These are phyloP conservation scores for Cervus canadensis DNA, from an alignment of 2,113 vertebrate genomes.

Conservation along the genomic window DNA sequence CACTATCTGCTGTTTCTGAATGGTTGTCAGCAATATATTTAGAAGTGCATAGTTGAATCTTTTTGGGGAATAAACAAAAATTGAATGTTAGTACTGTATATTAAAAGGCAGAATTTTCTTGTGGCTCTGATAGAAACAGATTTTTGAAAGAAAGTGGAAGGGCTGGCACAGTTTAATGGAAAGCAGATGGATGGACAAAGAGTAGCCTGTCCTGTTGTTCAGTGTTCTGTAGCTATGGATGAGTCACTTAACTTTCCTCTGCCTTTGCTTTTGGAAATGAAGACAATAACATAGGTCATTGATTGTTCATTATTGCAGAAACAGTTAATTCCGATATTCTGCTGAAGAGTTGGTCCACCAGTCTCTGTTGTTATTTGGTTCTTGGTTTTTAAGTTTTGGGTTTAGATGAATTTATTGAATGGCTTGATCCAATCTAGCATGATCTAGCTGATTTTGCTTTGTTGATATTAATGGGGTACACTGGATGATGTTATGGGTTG, in stretches of 20 bases:
- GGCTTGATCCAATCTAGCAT: not conserved
- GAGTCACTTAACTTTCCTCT: not conserved
- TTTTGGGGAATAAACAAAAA: not conserved
- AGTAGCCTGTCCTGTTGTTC: not conserved
- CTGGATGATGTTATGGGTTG: not conserved
- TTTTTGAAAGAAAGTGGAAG: not conserved
- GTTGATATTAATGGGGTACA: not conserved
- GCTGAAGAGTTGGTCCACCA: not conserved
- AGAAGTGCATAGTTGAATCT: not conserved
- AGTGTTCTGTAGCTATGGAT: not conserved
- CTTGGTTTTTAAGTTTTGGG: not conserved
- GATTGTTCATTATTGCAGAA: not conserved
- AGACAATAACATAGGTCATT: not conserved
- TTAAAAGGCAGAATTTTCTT: conserved; percentile 24
- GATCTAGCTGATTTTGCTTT: not conserved
- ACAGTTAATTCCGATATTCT: not conserved
- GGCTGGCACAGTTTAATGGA: not conserved
- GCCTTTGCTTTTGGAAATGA: conserved; percentile 30
- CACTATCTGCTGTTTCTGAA: not conserved
- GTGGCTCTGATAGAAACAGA: not conserved
- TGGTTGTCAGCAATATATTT: not conserved
- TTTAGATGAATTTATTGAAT: not conserved
- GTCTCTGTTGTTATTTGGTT: not conserved
- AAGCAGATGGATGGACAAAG: not conserved
- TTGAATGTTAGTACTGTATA: not conserved